Evolutionary conservation across 2,797 vertebrate species (phyloP).

Genomic region (Furcifer pardalis): DNA sequence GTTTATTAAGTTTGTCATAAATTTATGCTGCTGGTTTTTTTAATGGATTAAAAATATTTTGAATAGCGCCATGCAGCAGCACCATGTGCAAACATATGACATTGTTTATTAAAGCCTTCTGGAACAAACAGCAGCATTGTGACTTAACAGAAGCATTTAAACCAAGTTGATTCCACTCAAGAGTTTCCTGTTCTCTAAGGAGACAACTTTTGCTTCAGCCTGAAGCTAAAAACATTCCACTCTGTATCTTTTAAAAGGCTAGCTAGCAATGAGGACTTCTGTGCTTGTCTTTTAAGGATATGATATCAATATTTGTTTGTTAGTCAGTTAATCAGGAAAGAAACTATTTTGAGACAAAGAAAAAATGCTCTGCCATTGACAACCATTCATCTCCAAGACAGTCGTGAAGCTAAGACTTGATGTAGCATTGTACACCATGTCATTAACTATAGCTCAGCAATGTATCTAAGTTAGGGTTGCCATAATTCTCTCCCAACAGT

Average conservation of each 20-base stretch:
- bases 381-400: neutral
- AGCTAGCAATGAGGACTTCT: neutral
- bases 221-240: neutral
- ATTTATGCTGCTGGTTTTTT: too few relatives aligned
- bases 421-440: neutral
- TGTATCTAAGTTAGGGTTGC: too few relatives aligned
- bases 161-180: too few relatives aligned
- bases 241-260: neutral
- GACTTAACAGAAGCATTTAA: neutral
- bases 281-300: neutral
- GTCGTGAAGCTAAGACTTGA: neutral
- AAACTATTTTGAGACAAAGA: neutral
- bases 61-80: too few relatives aligned
- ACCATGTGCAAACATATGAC: too few relatives aligned
- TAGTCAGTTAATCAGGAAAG: neutral
- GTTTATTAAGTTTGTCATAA: too few relatives aligned
- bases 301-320: too few relatives aligned
- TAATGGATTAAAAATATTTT: too few relatives aligned
- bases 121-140: neutral
- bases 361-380: neutral
- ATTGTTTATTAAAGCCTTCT: neutral
- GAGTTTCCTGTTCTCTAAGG: neutral
- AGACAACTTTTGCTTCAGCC: too few relatives aligned
- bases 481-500: too few relatives aligned
- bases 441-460: too few relatives aligned